A percentile compares a stretch with the other conserved stretches of the same genome.
These are phyloP conservation scores for Araneus ventricosus DNA, from an alignment of 1,140 invertebrate species.

Conservation along the genomic window DNA sequence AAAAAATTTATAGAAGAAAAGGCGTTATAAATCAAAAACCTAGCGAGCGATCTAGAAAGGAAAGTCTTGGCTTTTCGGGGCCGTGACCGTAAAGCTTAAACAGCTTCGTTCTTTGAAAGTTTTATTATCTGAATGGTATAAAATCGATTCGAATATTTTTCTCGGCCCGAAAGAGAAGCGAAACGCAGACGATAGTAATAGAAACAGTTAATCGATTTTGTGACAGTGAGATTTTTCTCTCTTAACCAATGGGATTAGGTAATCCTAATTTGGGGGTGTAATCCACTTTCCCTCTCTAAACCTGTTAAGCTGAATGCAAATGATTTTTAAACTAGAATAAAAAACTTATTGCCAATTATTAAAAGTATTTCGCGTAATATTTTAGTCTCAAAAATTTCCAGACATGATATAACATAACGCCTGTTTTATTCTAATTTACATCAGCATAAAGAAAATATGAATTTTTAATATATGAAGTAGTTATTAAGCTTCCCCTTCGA, in stretches of 20 bases:
- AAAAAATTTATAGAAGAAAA: background rate
- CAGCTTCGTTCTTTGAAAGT: slow-evolving; percentile 7
- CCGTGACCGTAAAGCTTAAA: slow-evolving; percentile 39
- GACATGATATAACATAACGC: no score
- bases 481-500: no score
- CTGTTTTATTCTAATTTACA: no score
- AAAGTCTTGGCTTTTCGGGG: background rate
- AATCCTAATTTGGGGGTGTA: background rate
- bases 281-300: background rate
- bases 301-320: background rate
- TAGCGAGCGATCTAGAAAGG: background rate
- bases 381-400: no score
- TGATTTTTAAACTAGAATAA: background rate
- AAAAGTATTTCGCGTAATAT: no score
- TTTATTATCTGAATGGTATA: slow-evolving; percentile 9
- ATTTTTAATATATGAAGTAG: no score
- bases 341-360: background rate
- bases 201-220: slow-evolving; percentile 26
- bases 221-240: background rate
- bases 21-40: slow-evolving; percentile 8
- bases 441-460: no score
- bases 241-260: background rate
- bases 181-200: slow-evolving; percentile 19
- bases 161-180: background rate
- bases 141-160: slow-evolving; percentile 28